These are phyloP conservation scores for Proteles cristata DNA, from an alignment of 2,113 vertebrate genomes.

Conservation along the genomic window DNA sequence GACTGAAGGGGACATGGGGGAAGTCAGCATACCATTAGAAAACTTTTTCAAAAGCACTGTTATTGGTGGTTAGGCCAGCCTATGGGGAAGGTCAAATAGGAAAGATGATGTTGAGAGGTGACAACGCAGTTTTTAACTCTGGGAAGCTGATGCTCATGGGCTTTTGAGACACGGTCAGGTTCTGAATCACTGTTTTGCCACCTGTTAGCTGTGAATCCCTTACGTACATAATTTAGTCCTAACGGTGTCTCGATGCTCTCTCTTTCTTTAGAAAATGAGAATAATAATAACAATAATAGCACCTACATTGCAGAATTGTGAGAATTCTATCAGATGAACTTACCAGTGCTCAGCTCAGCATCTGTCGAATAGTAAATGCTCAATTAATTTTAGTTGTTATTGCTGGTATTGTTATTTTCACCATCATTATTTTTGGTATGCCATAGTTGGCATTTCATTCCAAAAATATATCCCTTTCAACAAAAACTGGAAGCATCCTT, in stretches of 20 bases:
- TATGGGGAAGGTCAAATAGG: slow-evolving; percentile 27
- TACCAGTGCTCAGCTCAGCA: background rate
- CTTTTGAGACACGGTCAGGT: background rate
- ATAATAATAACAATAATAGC: background rate
- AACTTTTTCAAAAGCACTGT: background rate
- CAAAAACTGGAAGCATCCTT: background rate
- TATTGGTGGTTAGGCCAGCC: background rate
- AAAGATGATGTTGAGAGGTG: background rate
- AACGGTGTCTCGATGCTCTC: background rate
- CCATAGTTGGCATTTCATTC: background rate
- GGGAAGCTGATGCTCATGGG: slow-evolving; percentile 5
- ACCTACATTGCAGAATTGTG: background rate
- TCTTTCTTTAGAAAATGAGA: background rate
- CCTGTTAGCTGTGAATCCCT: background rate
- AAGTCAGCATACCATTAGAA: background rate
- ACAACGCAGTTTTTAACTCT: slow-evolving; percentile 14
- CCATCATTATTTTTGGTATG: background rate
- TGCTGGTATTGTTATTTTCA: background rate
- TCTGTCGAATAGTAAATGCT: slow-evolving; percentile 12
- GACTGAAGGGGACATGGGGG: background rate
- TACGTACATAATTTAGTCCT: background rate
- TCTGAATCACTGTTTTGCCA: slow-evolving; percentile 27
- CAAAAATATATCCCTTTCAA: background rate
- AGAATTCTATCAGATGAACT: background rate
- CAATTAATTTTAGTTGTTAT: slow-evolving; percentile 12